Conservation (phyloP, 2,888 invertebrate species). For the Xanthorhoe designata region DNA sequence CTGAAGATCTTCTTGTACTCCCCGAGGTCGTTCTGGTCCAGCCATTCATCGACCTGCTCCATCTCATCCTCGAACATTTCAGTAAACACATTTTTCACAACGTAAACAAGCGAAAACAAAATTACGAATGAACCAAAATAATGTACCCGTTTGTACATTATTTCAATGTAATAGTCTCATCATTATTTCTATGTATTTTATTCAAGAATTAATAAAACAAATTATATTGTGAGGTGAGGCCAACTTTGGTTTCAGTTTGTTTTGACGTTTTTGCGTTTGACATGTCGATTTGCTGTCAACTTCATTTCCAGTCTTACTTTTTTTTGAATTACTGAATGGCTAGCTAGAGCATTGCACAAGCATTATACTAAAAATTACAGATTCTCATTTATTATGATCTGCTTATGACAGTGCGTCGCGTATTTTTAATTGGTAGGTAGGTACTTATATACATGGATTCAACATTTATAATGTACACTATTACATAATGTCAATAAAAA, state of each 20-base stretch:
- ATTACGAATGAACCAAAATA: conserved; percentile 67
- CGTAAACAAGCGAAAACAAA: conserved; percentile 69
- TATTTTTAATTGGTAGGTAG: no score
- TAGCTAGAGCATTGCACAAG: background rate
- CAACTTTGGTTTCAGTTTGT: conserved; percentile 29
- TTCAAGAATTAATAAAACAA: conserved; percentile 42
- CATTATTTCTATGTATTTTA: conserved; percentile 55
- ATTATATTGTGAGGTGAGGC: conserved; percentile 46
- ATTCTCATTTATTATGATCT: no score
- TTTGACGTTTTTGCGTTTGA: conserved; percentile 36
- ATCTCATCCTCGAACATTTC: conserved; percentile 82
- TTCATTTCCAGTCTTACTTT: background rate
- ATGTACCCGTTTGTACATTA: conserved; percentile 71
- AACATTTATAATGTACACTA: no score
- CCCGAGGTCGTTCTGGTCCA: conserved; percentile 89
- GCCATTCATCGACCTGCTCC: conserved; percentile 90
- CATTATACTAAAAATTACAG: background rate
- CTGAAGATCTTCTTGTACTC: conserved; percentile 89
- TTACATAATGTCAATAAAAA: no score
- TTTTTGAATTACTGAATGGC: no score
- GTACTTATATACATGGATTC: no score
- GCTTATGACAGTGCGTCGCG: no score
- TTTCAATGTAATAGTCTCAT: conserved; percentile 53
- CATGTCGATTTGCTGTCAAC: background rate
- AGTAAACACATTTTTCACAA: conserved; percentile 67